A percentile compares a stretch with the other conserved stretches of the same genome.
These are phyloP conservation scores for Acanthaster planci DNA, from an alignment of 35 echinoderm and acorn worm species.

Conservation along the genomic window DNA sequence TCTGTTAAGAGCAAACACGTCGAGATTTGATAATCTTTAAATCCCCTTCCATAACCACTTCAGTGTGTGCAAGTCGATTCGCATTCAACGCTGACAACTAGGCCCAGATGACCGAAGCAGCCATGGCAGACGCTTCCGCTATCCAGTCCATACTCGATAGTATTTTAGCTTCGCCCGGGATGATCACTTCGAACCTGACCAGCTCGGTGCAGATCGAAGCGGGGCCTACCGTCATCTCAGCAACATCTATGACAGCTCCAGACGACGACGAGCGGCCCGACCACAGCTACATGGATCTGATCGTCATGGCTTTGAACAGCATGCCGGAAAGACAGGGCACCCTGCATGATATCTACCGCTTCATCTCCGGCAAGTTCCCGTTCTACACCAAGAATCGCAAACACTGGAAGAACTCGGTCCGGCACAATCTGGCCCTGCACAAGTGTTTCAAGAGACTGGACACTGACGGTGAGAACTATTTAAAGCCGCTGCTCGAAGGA, in stretches of 20 bases:
- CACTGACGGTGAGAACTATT: not conserved
- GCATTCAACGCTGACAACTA: not conserved
- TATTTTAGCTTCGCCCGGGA: not conserved
- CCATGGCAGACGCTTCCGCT: not conserved
- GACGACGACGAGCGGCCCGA: constrained; percentile 30
- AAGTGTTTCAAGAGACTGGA: constrained; percentile 43
- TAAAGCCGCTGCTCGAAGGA: not conserved
- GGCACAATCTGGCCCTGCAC: constrained; percentile 60
- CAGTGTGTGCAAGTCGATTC: not conserved
- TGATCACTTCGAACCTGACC: not conserved
- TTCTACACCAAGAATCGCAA: constrained; percentile 61
- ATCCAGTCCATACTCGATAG: not conserved
- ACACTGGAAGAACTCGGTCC: constrained; percentile 71
- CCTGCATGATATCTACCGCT: constrained; percentile 48
- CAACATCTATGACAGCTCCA: not conserved
- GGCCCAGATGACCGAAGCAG: not conserved
- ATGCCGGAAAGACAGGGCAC: constrained; percentile 13
- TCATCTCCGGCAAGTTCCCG: constrained; percentile 39
- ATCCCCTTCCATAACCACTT: not conserved
- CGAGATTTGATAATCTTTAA: not conserved
- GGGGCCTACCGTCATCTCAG: not conserved
- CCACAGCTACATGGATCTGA: constrained; percentile 40
- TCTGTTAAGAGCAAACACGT: not conserved
- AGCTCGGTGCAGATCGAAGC: not conserved
- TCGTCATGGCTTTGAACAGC: constrained; percentile 25